Conservation (phyloP, 2,797 vertebrate species). For the Mormyrus hasselquistii region DNA sequence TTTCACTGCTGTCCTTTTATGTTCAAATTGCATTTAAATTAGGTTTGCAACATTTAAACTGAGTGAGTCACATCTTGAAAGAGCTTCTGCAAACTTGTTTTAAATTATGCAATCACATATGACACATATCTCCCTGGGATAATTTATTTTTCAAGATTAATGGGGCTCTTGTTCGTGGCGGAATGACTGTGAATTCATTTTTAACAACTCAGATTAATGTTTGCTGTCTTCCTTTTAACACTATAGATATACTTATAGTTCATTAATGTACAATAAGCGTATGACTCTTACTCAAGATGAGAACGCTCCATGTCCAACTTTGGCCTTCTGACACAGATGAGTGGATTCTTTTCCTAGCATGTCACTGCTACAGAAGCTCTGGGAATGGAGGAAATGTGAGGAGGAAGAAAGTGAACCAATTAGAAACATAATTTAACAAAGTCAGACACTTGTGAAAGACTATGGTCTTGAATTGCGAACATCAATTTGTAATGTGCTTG, state of each 20-base stretch:
- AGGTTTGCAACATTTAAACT: slow-evolving; percentile 53
- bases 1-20: slow-evolving; percentile 9
- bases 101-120: slow-evolving; percentile 29
- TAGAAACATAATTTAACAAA: neutral
- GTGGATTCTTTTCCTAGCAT: neutral
- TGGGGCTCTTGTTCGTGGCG: slow-evolving; percentile 31
- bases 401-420: neutral
- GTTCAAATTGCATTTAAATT: slow-evolving; percentile 39
- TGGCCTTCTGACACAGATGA: neutral
- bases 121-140: slow-evolving; percentile 20
- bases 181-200: slow-evolving; percentile 20
- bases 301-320: neutral
- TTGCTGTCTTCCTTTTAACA: slow-evolving; percentile 12
- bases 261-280: neutral
- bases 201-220: slow-evolving; percentile 37
- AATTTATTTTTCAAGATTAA: slow-evolving; percentile 43
- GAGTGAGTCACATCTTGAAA: slow-evolving; percentile 31
- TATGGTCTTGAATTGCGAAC: neutral
- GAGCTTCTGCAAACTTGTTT: slow-evolving; percentile 33
- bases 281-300: neutral
- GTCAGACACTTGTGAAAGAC: neutral
- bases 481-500: neutral
- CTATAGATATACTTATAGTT: neutral
- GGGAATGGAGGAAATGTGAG: neutral
- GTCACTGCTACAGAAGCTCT: neutral